Conservation (phyloP, 2,113 vertebrate species). For the Entomyzon cyanotis region DNA sequence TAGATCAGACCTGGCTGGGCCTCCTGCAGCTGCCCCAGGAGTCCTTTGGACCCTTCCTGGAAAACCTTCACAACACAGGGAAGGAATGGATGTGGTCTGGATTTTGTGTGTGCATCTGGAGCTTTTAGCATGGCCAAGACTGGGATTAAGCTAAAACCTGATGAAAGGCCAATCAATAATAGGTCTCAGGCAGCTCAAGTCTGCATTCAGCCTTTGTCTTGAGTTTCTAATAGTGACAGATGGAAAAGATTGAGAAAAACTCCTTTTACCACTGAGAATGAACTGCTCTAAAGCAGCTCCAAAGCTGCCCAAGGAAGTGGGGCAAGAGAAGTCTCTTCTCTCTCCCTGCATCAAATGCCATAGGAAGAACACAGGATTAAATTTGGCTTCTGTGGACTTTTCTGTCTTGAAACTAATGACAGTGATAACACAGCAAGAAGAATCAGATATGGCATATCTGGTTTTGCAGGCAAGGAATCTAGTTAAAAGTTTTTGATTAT, state of each 20-base stretch:
- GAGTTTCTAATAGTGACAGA: background rate
- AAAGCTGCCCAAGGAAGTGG: background rate
- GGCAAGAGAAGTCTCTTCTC: background rate
- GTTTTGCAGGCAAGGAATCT: background rate
- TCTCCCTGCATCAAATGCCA: background rate
- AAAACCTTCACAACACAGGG: background rate
- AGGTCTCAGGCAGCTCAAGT: background rate
- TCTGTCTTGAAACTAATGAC: background rate
- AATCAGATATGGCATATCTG: background rate
- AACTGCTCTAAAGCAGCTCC: background rate
- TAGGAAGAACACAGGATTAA: background rate
- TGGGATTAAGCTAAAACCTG: background rate
- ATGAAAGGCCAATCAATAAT: background rate
- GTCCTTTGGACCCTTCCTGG: background rate
- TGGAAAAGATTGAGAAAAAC: background rate
- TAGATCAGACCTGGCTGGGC: background rate
- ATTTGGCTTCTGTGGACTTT: background rate
- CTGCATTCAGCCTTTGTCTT: background rate
- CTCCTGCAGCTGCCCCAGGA: background rate
- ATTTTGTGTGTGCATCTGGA: background rate
- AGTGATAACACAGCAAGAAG: background rate
- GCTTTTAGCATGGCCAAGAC: background rate
- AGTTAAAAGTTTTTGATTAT: background rate
- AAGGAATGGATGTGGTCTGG: background rate
- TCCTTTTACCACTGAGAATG: background rate